These are phyloP conservation scores for Trachelus troglodyta DNA, from an alignment of 2,888 invertebrate genomes.

Conservation along the genomic window DNA sequence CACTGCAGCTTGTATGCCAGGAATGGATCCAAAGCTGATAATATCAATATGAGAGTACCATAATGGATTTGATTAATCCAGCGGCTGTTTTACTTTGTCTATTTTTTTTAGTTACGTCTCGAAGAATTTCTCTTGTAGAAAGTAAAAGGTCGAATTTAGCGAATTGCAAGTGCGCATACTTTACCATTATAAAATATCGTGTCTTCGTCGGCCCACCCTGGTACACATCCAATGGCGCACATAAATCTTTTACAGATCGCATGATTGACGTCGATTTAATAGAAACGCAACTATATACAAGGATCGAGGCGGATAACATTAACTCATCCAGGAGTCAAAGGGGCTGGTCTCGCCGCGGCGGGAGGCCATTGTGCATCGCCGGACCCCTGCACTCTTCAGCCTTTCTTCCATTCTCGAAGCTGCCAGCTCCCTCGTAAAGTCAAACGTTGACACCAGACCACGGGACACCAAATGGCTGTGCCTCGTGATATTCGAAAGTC, in stretches of 20 bases:
- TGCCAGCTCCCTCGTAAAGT: constrained; percentile 63
- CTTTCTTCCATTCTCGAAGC: constrained; percentile 49
- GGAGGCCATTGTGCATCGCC: constrained; percentile 60
- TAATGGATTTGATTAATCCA: background rate
- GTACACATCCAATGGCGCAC: constrained; percentile 29
- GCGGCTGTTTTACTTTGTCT: background rate
- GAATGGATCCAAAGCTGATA: background rate
- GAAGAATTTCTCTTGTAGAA: too few relatives aligned
- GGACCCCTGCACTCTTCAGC: constrained; percentile 53
- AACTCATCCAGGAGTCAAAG: constrained; percentile 61
- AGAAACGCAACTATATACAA: constrained; percentile 57
- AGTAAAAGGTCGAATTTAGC: background rate
- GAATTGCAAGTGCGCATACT: background rate
- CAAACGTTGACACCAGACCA: constrained; percentile 59
- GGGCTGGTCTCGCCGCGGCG: constrained; percentile 57
- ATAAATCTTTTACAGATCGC: constrained; percentile 47
- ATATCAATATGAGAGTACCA: background rate
- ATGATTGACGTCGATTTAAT: constrained; percentile 64
- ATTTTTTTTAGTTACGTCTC: background rate
- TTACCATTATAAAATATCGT: constrained; percentile 34
- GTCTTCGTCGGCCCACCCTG: constrained; percentile 38
- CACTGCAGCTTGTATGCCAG: background rate
- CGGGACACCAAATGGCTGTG: constrained; percentile 13
- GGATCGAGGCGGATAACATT: constrained; percentile 57
- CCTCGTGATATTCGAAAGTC: background rate